Evolutionary conservation across 2,797 vertebrate genomes (phyloP), one percentile per base, ranked within the genome.

Genomic region (Megalops cyprinoides): DNA sequence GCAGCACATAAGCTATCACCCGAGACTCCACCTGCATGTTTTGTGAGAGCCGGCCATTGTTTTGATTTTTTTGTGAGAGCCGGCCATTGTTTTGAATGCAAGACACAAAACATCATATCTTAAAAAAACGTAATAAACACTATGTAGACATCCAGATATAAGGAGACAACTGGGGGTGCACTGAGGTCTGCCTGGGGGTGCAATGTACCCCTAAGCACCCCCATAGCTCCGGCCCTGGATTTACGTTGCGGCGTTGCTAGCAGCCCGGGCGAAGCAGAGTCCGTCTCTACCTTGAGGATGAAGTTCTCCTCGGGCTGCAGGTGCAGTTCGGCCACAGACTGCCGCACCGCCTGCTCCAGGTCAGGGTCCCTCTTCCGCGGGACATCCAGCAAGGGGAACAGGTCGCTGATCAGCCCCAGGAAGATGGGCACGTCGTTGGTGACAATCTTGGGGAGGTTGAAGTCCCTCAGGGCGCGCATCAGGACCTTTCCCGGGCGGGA

Each of bases 291-390:
- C 96, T 98, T 97, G 42, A 92, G 87, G 83, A 94, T 96, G 86
- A 98, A 98, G 93, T 96, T 97, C 89, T 98, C 95, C 88, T 96
- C 93, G 0, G 95, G 93, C 91, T 97, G 94, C 81, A 95, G 92
- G 78, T 80, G 87, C 83, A 97, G 93, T 83, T 96, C 94, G 81
- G 90, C 88, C 85, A 96, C 82, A 46, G 95, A 92, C 87, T 90
- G 94, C 7, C 87, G 86, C 69, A 95, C 96, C 82, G 96, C 94
- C 84, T 95, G 95, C 93, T 97, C 95, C 85, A 95, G 92, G 86
- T 91, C 90, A 37, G 92, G 87, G 85, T 94, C 86, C 85, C 90
- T 95, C 87, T 96, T 95, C 78, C 85, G 76, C 34, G 92, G 93
- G 80, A 96, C 95, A 78, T 97, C 94, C 90, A 95, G 88, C 86